Evolutionary conservation across 2,797 vertebrate genomes (phyloP).

Genomic region (Argyrosomus regius): DNA sequence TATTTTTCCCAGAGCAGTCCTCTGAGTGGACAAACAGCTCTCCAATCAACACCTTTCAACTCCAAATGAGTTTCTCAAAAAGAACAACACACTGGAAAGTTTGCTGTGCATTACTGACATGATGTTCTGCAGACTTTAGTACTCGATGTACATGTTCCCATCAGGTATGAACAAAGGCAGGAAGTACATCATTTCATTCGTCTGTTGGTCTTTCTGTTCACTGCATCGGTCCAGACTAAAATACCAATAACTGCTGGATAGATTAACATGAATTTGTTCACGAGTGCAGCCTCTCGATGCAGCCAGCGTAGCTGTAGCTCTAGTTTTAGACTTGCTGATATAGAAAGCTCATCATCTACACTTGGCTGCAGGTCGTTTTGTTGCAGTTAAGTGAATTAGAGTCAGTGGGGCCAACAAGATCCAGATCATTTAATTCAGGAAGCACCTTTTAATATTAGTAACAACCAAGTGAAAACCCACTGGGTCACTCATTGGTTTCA

Average conservation of each 20-base stretch:
- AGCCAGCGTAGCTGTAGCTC: no score
- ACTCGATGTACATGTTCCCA: no score
- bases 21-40: conserved; percentile 1
- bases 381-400: not conserved
- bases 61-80: not conserved
- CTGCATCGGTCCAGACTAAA: not conserved
- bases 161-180: not conserved
- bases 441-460: not conserved
- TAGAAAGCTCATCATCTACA: not conserved
- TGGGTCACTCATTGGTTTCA: no score
- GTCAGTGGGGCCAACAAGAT: not conserved
- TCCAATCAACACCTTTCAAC: conserved; percentile 39
- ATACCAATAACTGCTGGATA: not conserved
- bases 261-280: not conserved
- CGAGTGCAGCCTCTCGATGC: not conserved
- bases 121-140: not conserved
- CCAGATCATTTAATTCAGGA: not conserved
- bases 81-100: not conserved
- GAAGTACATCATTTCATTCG: not conserved
- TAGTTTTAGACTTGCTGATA: not conserved
- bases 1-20: not conserved
- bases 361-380: not conserved
- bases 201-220: not conserved
- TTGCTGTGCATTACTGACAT: not conserved
- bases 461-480: no score